phyloP scores from a whole-genome alignment of 2,888 invertebrate species.

The Agrochola macilenta region DNA sequence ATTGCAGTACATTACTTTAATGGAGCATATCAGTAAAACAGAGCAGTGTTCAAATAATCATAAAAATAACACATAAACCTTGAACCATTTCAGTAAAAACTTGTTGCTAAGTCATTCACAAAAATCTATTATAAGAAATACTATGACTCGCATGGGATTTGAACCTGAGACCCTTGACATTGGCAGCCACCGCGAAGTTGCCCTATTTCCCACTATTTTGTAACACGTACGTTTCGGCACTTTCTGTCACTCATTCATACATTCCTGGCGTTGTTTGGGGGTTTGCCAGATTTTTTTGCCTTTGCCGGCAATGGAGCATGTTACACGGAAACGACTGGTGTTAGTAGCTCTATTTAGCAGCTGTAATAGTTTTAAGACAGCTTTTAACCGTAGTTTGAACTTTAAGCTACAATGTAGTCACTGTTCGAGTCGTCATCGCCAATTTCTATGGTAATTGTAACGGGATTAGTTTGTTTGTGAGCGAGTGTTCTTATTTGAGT shows the following conservation, averaged over 20 bases:
- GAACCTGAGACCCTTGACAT: conserved; percentile 60
- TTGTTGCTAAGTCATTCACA: conserved; percentile 16
- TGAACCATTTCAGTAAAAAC: conserved; percentile 25
- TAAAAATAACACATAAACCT: conserved; percentile 45
- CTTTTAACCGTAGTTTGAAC: neutral
- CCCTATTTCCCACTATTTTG: conserved; percentile 36
- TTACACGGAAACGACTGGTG: conserved; percentile 7
- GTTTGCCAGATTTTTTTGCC: conserved; percentile 63
- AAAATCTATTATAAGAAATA: conserved; percentile 32
- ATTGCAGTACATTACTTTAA: conserved; percentile 45
- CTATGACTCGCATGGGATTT: conserved; percentile 24
- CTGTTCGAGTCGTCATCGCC: neutral
- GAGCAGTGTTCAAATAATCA: conserved; percentile 20
- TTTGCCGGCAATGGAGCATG: conserved; percentile 46
- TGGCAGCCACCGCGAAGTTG: conserved; percentile 36
- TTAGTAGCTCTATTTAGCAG: conserved; percentile 2
- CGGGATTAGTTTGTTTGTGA: neutral
- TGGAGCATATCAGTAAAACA: conserved; percentile 36
- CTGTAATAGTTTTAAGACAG: conserved; percentile 3
- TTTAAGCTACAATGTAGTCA: neutral
- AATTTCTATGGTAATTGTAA: neutral
- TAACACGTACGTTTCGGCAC: conserved; percentile 42
- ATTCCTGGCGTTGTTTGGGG: conserved; percentile 64
- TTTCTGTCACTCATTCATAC: conserved; percentile 69
- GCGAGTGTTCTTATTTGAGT: neutral